phyloP scores from a whole-genome alignment of 2,888 invertebrate genomes.

The Frankliniella fusca region DNA sequence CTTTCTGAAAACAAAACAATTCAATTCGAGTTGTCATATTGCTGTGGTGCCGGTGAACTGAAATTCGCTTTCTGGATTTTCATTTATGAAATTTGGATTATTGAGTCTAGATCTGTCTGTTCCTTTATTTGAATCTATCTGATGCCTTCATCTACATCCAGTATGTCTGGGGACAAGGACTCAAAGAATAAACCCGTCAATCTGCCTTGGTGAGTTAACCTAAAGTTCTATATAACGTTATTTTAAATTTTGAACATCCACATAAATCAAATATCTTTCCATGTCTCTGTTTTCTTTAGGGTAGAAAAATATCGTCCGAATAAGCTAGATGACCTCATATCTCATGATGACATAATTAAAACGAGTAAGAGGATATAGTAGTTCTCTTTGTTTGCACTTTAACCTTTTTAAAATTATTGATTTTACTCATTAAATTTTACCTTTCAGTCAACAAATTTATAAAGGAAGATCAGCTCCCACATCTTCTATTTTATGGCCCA shows the following conservation, averaged over 20 bases:
- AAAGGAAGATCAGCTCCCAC: conserved; percentile 85
- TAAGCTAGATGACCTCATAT: conserved; percentile 86
- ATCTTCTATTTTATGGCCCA: conserved; percentile 95
- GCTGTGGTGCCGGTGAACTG: not conserved
- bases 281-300: conserved; percentile 54
- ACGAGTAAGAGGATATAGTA: conserved; percentile 73
- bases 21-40: not conserved
- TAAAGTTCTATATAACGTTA: conserved; percentile 33
- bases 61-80: not conserved
- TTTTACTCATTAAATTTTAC: not conserved
- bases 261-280: conserved; percentile 30
- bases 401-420: not conserved
- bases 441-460: conserved; percentile 79
- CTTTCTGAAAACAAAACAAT: not conserved
- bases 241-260: conserved; percentile 20
- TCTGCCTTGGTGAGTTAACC: conserved; percentile 57
- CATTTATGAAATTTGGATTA: not conserved
- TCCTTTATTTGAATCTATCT: not conserved
- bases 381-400: not conserved
- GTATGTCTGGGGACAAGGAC: not conserved
- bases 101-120: too few species aligned
- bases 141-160: not conserved
- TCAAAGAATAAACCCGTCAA: conserved; percentile 44
- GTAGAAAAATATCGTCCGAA: conserved; percentile 97
- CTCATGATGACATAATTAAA: conserved; percentile 93